Evolutionary conservation across 2,888 invertebrate genomes (phyloP).

Genomic region (Panopea generosa): DNA sequence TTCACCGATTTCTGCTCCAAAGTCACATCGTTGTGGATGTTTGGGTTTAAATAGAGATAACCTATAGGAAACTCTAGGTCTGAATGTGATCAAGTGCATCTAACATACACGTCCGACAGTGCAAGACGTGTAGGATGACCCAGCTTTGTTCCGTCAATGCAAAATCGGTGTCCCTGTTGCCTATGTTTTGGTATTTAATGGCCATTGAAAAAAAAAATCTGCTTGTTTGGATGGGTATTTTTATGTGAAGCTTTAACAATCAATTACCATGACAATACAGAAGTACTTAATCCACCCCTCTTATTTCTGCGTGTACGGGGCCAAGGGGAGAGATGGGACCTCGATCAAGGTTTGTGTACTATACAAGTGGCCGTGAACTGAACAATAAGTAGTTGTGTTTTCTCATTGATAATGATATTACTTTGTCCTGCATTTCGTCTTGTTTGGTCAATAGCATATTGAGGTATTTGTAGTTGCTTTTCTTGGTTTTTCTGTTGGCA

Average conservation of each 20-base stretch:
- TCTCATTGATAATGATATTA: too few species aligned
- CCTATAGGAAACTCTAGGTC: conserved; percentile 30
- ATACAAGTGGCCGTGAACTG: background rate
- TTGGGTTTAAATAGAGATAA: conserved; percentile 41
- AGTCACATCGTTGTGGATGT: conserved; percentile 39
- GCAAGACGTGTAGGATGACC: conserved; percentile 38
- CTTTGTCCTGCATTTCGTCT: too few species aligned
- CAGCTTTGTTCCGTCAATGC: conserved; percentile 8
- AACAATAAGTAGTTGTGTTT: too few species aligned
- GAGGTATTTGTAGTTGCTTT: too few species aligned
- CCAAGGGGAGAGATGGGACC: too few species aligned
- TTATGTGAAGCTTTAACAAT: too few species aligned
- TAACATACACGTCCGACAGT: conserved; percentile 32
- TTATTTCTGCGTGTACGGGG: background rate
- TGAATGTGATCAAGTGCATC: conserved; percentile 47
- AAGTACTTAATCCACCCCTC: conserved; percentile 7
- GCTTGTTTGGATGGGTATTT: too few species aligned
- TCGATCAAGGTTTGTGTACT: too few species aligned
- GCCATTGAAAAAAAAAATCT: conserved; percentile 16
- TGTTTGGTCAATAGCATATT: too few species aligned
- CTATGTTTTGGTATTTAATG: conserved; percentile 28
- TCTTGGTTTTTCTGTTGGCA: too few species aligned
- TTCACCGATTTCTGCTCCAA: conserved; percentile 31
- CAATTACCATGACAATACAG: conserved; percentile 19
- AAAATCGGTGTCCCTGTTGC: background rate